These are phyloP conservation scores for Gila orcuttii DNA, from an alignment of 2,113 vertebrate species.

Conservation along the genomic window DNA sequence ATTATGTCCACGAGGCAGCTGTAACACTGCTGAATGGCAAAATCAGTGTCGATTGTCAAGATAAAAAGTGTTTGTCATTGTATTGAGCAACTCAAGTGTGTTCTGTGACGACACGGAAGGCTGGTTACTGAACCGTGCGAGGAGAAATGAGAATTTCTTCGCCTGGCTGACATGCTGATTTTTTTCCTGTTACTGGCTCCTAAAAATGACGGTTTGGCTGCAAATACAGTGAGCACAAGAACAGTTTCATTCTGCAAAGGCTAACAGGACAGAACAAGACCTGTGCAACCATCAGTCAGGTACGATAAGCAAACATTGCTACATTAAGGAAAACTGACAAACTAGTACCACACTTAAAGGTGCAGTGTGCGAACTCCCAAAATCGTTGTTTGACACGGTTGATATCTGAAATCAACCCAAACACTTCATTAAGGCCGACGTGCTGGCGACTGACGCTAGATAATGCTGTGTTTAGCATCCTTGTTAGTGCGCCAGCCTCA, in stretches of 20 bases:
- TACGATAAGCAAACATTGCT: conserved; percentile 1
- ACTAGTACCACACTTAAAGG: neutral
- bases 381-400: neutral
- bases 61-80: conserved; percentile 26
- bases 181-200: conserved; percentile 14
- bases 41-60: conserved; percentile 1
- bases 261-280: conserved; percentile 24
- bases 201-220: conserved; percentile 16
- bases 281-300: neutral
- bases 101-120: conserved; percentile 7
- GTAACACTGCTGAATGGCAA: neutral
- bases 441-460: too few relatives aligned
- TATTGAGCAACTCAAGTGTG: conserved; percentile 41
- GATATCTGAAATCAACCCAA: too few relatives aligned
- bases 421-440: too few relatives aligned
- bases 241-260: neutral
- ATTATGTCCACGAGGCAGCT: neutral
- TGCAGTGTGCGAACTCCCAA: too few relatives aligned
- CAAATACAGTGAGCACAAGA: neutral
- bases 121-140: conserved; percentile 40
- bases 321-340: neutral
- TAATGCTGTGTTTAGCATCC: too few relatives aligned
- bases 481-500: too few relatives aligned
- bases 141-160: conserved; percentile 28
- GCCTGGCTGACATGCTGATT: neutral